Base-by-base conservation (phyloP, 2,113 vertebrate genomes). In the Atractosteus spatula region DNA sequence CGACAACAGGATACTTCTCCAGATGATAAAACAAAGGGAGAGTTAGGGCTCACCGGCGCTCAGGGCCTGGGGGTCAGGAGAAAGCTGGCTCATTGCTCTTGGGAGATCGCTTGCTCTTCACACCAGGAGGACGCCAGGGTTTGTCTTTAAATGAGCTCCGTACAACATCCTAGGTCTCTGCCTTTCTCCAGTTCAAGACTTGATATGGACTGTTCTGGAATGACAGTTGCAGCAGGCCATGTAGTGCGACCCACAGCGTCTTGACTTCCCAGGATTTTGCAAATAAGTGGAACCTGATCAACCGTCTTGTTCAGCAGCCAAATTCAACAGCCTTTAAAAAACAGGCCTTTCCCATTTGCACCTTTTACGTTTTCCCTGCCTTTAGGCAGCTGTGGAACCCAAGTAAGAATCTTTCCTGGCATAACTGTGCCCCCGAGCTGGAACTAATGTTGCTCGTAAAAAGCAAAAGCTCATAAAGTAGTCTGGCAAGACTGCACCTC, bases 1-100 rank as follows among this genome's bases (percentile, higher is more conserved):
- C 77, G 83, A 86, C 84, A 91, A 91, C 90, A 90, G 87, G 85
- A 89, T 76, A 84, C 62, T 75, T 80, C 73, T 62, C 77, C 77
- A 77, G 84, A 85, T 83, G 85, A 82, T 87, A 84, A 84, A 87
- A 82, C 78, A 82, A 85, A 87, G 84, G 76, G 79, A 72, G 73
- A 78, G 72, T 69, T 73, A 80, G 78, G 80, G 80, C 55, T 77
- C 71, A 61, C 11, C 63, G 80, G 68, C 61, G 71, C 71, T 78
- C 71, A 45, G 72, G 69, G 69, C 76, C 77, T 79, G 76, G 63
- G 45, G 51, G 55, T 44, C 10, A 55, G 70, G 62, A 41, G 41
- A 62, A 13, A 64, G 11, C 11, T 51, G 5, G 41, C 8, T 51
- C 42, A 66, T 42, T 57, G 63, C 55, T 47, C n/a, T 57, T 44